Percentiles rank a stretch among this genome's conserved stretches.
phyloP scores from a whole-genome alignment of 2,113 vertebrate genomes.

The Sinocyclocheilus anshuiensis region DNA sequence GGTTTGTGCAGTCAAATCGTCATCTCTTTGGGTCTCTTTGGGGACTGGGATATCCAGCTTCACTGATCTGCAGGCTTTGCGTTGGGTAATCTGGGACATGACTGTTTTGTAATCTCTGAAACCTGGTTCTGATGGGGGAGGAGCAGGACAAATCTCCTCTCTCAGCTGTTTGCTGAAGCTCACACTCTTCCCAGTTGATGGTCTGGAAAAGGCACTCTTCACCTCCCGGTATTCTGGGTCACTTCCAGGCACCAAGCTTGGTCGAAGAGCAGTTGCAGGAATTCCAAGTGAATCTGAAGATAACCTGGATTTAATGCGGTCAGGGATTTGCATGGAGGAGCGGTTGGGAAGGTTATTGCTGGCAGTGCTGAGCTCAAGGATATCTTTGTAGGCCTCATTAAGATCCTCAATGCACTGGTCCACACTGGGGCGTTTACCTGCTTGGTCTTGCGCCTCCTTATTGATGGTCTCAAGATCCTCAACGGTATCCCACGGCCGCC shows the following conservation, averaged over 20 bases:
- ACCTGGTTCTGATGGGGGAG: constrained; percentile 74
- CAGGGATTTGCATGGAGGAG: constrained; percentile 74
- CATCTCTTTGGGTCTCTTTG: constrained; percentile 73
- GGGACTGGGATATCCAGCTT: constrained; percentile 74
- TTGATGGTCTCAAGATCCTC: constrained; percentile 93
- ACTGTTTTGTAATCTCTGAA: constrained; percentile 78
- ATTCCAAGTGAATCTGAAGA: constrained; percentile 73
- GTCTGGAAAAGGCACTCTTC: constrained; percentile 65
- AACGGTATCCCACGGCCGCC: constrained; percentile 93
- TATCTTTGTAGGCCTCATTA: constrained; percentile 80
- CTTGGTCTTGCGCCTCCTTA: constrained; percentile 87
- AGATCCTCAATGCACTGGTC: constrained; percentile 81
- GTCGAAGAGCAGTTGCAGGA: constrained; percentile 74
- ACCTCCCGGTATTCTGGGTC: constrained; percentile 64
- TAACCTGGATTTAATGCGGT: constrained; percentile 75
- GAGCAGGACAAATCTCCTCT: constrained; percentile 71
- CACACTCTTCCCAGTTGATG: constrained; percentile 67
- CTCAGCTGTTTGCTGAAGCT: constrained; percentile 76
- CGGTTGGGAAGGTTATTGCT: constrained; percentile 73
- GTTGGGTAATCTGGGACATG: constrained; percentile 72
- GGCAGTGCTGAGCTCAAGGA: constrained; percentile 78
- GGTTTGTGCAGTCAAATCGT: constrained; percentile 65
- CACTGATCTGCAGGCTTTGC: constrained; percentile 72
- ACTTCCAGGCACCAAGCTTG: constrained; percentile 69
- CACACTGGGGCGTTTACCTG: constrained; percentile 75